A percentile compares a stretch with the other conserved stretches of the same genome.
Evolutionary conservation across 2,797 vertebrate species (phyloP).

Genomic region (Danio jaintianensis): DNA sequence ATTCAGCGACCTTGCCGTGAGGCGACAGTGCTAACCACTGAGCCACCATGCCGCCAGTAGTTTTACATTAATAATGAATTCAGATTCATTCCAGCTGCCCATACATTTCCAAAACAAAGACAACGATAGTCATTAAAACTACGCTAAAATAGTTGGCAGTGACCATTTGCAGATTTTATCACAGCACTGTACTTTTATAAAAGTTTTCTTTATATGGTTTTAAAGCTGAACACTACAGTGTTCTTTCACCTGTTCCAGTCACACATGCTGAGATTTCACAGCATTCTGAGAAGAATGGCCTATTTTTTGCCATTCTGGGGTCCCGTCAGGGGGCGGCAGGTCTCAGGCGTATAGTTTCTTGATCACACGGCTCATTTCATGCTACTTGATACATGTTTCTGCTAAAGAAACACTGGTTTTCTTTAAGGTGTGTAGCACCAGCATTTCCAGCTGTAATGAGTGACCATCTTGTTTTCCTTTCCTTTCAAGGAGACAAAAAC

Average conservation of each 20-base stretch:
- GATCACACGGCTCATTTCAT: not conserved
- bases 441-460: not conserved
- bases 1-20: too few relatives aligned
- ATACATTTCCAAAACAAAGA: too few relatives aligned
- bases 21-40: too few relatives aligned
- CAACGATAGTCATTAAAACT: too few relatives aligned
- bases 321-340: not conserved
- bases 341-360: not conserved
- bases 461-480: not conserved
- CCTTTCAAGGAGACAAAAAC: not conserved
- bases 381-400: not conserved
- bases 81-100: too few relatives aligned
- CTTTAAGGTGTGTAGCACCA: not conserved
- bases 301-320: not conserved
- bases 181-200: not conserved
- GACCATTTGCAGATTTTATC: too few relatives aligned
- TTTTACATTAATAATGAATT: too few relatives aligned
- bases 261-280: not conserved
- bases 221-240: not conserved
- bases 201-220: not conserved
- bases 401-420: not conserved
- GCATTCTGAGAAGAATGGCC: not conserved
- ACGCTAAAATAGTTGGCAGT: too few relatives aligned
- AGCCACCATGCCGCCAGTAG: too few relatives aligned
- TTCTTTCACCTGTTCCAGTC: not conserved